Conservation (phyloP, 1,140 invertebrate genomes). For the Lethocerus indicus region DNA sequence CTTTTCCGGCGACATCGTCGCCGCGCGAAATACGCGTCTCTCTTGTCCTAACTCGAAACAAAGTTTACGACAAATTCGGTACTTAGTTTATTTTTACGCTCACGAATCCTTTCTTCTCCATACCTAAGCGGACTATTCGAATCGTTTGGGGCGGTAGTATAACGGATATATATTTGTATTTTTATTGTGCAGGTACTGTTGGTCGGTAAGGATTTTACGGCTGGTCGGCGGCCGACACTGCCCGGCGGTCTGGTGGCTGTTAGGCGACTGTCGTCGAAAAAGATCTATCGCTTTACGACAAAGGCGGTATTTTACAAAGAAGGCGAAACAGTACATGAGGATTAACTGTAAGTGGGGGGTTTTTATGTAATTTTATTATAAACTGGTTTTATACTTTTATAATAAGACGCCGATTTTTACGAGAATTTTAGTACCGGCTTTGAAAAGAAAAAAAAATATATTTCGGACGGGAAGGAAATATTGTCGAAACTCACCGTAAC, state of each 20-base stretch:
- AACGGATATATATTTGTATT: not conserved
- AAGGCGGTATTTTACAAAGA: constrained; percentile 31
- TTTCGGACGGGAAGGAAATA: not conserved
- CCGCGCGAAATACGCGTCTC: too few relatives aligned
- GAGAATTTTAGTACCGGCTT: not conserved
- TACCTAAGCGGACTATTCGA: too few relatives aligned
- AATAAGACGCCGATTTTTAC: not conserved
- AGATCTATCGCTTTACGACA: constrained; percentile 65
- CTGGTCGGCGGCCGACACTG: constrained; percentile 67
- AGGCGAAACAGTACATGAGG: constrained; percentile 18
- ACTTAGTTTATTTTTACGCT: too few relatives aligned
- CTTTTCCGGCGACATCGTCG: too few relatives aligned
- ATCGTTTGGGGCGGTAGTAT: not conserved
- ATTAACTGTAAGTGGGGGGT: constrained; percentile 16
- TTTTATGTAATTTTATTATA: not conserved
- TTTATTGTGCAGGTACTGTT: constrained; percentile 38
- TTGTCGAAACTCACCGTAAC: too few relatives aligned
- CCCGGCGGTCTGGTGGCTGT: constrained; percentile 55
- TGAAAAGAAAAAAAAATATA: not conserved
- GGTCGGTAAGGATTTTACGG: constrained; percentile 72
- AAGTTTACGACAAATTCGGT: too few relatives aligned
- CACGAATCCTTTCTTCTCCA: too few relatives aligned
- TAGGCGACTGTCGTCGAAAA: constrained; percentile 78
- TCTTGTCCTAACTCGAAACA: too few relatives aligned
- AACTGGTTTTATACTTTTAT: not conserved